These are phyloP conservation scores for Lutjanus argentimaculatus DNA, from an alignment of 2,797 vertebrate species.

Conservation along the genomic window DNA sequence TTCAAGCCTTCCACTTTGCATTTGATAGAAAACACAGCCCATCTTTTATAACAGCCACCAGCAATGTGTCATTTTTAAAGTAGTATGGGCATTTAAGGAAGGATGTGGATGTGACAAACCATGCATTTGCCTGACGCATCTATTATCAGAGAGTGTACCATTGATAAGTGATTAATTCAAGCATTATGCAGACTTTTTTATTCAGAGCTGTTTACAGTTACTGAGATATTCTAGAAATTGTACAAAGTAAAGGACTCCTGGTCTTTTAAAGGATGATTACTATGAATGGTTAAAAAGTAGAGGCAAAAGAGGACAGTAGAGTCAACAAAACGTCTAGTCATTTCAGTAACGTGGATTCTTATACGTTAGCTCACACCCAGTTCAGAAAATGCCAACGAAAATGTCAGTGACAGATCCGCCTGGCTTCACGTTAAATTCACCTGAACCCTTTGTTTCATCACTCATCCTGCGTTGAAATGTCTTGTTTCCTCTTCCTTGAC, in stretches of 20 bases:
- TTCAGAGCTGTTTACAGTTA: not conserved
- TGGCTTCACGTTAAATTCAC: constrained; percentile 32
- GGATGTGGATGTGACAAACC: constrained; percentile 3
- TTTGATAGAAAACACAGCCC: constrained; percentile 47
- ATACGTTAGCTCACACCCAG: not conserved
- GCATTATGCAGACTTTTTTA: not conserved
- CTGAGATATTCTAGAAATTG: not conserved
- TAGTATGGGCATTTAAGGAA: constrained; percentile 1
- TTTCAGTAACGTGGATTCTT: not conserved
- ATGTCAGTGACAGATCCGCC: constrained; percentile 54
- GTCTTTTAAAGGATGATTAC: constrained; percentile 13
- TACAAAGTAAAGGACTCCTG: constrained; percentile 4
- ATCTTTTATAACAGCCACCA: constrained; percentile 26
- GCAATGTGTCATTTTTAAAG: constrained; percentile 36
- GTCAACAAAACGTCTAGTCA: not conserved
- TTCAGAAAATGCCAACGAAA: constrained; percentile 19
- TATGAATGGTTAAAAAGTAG: not conserved
- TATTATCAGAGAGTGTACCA: not conserved
- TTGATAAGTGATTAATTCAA: constrained; percentile 5
- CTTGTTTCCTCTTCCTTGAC: constrained; percentile 40
- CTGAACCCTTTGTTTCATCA: constrained; percentile 57
- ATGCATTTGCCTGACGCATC: constrained; percentile 6
- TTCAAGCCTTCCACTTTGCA: constrained; percentile 52
- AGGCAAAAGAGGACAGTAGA: not conserved
- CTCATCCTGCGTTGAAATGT: constrained; percentile 39